A percentile compares a stretch with the other conserved stretches of the same genome.
These are phyloP conservation scores for Drepanosiphum platanoidis DNA, from an alignment of 2,888 invertebrate genomes.

Conservation along the genomic window DNA sequence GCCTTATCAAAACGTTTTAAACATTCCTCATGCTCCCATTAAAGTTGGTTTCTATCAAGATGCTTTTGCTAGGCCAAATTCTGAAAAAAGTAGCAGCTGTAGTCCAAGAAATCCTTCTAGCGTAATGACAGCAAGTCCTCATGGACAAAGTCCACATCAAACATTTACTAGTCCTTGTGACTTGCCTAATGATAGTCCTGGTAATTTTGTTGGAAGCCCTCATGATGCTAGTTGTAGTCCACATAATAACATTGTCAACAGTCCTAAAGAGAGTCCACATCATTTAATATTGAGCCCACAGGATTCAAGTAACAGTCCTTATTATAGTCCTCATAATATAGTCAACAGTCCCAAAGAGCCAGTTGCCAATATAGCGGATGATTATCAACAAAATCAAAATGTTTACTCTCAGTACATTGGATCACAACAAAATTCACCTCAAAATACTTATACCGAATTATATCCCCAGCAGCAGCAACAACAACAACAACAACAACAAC, in stretches of 20 bases:
- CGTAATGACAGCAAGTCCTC: slow-evolving; percentile 63
- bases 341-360: slow-evolving; percentile 62
- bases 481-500: slow-evolving; percentile 34
- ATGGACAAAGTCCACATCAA: slow-evolving; percentile 61
- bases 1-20: slow-evolving; percentile 68
- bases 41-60: slow-evolving; percentile 91
- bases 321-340: slow-evolving; percentile 64
- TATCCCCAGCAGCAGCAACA: slow-evolving; percentile 47
- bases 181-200: slow-evolving; percentile 58
- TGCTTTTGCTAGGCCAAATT: slow-evolving; percentile 73
- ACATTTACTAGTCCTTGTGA: slow-evolving; percentile 62
- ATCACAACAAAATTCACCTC: slow-evolving; percentile 49
- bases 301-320: slow-evolving; percentile 69
- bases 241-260: slow-evolving; percentile 62
- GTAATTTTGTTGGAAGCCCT: slow-evolving; percentile 47
- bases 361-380: slow-evolving; percentile 50
- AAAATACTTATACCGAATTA: slow-evolving; percentile 36
- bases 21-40: slow-evolving; percentile 76
- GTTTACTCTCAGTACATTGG: slow-evolving; percentile 49
- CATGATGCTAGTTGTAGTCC: slow-evolving; percentile 62
- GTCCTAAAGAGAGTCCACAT: slow-evolving; percentile 60
- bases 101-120: slow-evolving; percentile 77
- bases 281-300: slow-evolving; percentile 62
- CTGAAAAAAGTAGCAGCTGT: slow-evolving; percentile 77
- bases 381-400: slow-evolving; percentile 58